These are phyloP conservation scores for Sinosuthora webbiana DNA, from an alignment of 2,113 vertebrate species.

Conservation along the genomic window DNA sequence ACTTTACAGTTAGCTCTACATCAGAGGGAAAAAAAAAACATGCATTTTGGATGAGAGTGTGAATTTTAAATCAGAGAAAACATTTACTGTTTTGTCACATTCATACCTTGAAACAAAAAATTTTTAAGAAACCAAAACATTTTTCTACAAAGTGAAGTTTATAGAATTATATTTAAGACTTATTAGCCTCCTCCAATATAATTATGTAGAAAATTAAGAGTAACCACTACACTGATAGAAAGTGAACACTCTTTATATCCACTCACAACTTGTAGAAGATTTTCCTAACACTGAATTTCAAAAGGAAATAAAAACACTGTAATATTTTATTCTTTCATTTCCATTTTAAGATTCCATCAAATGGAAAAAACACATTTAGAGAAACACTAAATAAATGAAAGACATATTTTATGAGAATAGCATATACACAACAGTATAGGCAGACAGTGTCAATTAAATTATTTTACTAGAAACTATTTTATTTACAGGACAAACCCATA, in stretches of 20 bases:
- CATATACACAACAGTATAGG: not conserved
- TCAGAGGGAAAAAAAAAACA: not conserved
- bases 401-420: not conserved
- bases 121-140: not conserved
- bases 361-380: not conserved
- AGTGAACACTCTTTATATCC: not conserved
- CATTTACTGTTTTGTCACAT: not conserved
- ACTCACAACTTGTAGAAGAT: not conserved
- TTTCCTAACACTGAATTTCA: conserved; percentile 5
- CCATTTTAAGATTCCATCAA: not conserved
- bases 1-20: not conserved
- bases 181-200: not conserved
- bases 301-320: not conserved
- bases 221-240: not conserved
- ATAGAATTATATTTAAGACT: not conserved
- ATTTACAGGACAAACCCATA: not conserved
- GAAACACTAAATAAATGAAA: not conserved
- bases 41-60: not conserved
- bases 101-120: not conserved
- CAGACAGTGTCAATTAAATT: not conserved
- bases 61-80: not conserved
- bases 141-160: not conserved
- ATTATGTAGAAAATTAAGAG: not conserved
- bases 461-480: not conserved
- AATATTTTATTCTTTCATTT: not conserved